Evolutionary conservation across 1,140 invertebrate species (phyloP), one percentile per base, ranked within the genome.

Genomic region (Euura lappo): DNA sequence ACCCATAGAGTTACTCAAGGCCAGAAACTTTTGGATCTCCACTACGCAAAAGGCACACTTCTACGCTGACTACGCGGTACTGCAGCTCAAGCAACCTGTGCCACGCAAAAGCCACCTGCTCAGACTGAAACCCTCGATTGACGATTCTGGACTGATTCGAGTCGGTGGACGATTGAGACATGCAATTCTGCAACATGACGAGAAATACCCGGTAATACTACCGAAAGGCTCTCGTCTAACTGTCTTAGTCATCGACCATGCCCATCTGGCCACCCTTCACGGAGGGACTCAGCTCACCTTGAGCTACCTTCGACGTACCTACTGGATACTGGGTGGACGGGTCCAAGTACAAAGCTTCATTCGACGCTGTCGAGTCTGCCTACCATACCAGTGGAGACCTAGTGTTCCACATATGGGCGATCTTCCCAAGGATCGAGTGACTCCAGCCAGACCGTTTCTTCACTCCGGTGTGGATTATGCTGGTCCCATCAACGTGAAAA

Each of bases 401-500:
- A 42, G 51, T 72, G 7, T 45, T 71, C 10, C 79, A 77, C 5
- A 65, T 0, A 86, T 86, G 85, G 83, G 74, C 5, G 72, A 82
- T 43, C 75, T 86, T 68, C 75, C 75, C 8, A n/a, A 64, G 4
- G 65, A 68, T 3, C 44, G 82, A 72, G 77, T 85, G 1, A 72
- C 13, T 44, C 74, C 77, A 13, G 45, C 77, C 7, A 67, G 72
- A 6, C 74, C 82, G n/a, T 89, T 88, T 72, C 13, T 71, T 11
- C 74, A 79, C 45, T 51, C 70, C 10, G 88, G 87, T 3, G 69
- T 87, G 2, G 87, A 88, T 72, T 88, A 80, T 74, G 82, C 82
- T 11, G 87, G 87, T 7, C 87, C 87, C 3, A 72, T 81, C 71
- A 42, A 65, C 5, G 69, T 80, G n/a, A 76, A 76, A 11, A 72